Evolutionary conservation across 2,888 invertebrate genomes (phyloP).

Genomic region (Amphiduros pacificus): DNA sequence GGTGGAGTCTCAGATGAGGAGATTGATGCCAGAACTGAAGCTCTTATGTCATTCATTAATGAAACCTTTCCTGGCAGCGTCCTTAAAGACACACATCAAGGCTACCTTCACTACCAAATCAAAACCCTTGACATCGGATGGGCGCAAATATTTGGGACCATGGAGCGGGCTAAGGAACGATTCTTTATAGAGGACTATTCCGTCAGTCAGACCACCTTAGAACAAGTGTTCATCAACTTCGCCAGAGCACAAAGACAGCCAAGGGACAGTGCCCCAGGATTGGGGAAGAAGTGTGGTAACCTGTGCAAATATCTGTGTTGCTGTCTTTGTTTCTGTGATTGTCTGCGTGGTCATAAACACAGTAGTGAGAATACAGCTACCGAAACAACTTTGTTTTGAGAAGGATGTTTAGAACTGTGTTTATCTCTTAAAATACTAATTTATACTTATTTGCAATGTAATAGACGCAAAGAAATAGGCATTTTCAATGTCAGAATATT

Average conservation of each 20-base stretch:
- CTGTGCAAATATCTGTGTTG: slow-evolving; percentile 11
- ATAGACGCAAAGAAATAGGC: too few relatives aligned
- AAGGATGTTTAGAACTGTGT: too few relatives aligned
- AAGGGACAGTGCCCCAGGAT: slow-evolving; percentile 6
- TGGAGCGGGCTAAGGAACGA: slow-evolving; percentile 52
- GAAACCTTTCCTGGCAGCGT: slow-evolving; percentile 65
- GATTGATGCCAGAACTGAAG: slow-evolving; percentile 27
- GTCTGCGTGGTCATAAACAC: too few relatives aligned
- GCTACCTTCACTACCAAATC: slow-evolving; percentile 55
- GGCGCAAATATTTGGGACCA: slow-evolving; percentile 52
- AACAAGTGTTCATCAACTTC: slow-evolving; percentile 67
- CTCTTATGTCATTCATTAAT: slow-evolving; percentile 55
- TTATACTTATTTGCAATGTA: too few relatives aligned
- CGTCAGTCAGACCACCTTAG: slow-evolving; percentile 78
- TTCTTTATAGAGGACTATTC: slow-evolving; percentile 69
- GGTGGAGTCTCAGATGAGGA: background rate
- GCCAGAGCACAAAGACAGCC: slow-evolving; percentile 31
- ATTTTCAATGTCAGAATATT: too few relatives aligned
- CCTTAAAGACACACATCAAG: slow-evolving; percentile 73
- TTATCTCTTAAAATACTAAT: too few relatives aligned
- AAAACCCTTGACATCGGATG: slow-evolving; percentile 45
- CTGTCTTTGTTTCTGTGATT: too few relatives aligned
- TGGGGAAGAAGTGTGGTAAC: background rate
- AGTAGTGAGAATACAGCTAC: too few relatives aligned
- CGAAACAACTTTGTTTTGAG: too few relatives aligned